Conservation (phyloP, 2,797 vertebrate species). For the Chiroxiphia lanceolata region DNA sequence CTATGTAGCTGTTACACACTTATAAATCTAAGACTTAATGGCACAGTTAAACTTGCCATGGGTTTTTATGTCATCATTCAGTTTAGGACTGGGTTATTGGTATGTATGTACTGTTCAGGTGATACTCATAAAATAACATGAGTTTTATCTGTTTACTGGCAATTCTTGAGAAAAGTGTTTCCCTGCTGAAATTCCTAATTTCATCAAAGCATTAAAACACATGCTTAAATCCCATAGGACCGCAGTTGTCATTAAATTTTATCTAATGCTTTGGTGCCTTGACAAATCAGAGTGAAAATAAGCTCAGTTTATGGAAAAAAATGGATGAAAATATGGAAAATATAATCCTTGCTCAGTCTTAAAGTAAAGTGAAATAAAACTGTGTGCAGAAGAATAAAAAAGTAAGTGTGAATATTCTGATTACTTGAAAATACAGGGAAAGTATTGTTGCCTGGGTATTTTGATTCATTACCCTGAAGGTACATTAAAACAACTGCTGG, state of each 20-base stretch:
- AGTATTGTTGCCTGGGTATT: neutral
- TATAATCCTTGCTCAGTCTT: rapidly evolving
- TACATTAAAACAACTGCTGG: neutral
- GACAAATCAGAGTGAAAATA: neutral
- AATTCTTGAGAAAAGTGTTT: neutral
- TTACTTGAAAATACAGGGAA: neutral
- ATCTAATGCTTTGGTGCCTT: neutral
- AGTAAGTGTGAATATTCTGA: neutral
- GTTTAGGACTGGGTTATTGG: neutral
- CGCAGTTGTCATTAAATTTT: neutral
- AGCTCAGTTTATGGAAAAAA: neutral
- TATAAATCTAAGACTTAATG: neutral
- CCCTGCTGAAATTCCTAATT: neutral
- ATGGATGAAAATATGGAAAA: neutral
- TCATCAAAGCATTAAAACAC: neutral
- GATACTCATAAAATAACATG: neutral
- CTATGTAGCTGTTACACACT: neutral
- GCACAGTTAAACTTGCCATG: neutral
- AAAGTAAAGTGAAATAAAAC: neutral
- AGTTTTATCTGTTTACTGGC: neutral
- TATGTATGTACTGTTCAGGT: neutral
- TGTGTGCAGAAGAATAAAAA: neutral
- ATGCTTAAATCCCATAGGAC: neutral
- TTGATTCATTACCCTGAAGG: neutral
- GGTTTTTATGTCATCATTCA: neutral